Conservation (phyloP, 2,888 invertebrate species). For the Blastobasis adustella region DNA sequence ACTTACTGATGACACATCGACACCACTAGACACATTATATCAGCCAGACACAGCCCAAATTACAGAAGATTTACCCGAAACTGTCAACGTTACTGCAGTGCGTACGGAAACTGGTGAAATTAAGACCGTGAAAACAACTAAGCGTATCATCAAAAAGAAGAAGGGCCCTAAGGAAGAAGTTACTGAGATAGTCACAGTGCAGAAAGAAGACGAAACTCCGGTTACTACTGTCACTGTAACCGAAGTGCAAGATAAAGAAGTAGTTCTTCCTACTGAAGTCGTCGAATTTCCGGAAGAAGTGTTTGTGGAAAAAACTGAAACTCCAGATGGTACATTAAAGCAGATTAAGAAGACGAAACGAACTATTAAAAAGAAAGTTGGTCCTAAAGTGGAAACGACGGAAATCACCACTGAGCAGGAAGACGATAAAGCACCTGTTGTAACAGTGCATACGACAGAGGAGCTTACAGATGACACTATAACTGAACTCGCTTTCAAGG, state of each 20-base stretch:
- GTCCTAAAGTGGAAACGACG: slow-evolving; percentile 34
- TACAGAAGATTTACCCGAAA: slow-evolving; percentile 22
- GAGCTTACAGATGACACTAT: slow-evolving; percentile 12
- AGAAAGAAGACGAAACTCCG: slow-evolving; percentile 19
- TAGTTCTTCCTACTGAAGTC: neutral
- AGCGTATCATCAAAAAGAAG: neutral
- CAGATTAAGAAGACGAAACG: slow-evolving; percentile 28
- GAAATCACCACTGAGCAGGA: slow-evolving; percentile 34
- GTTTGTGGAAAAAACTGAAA: slow-evolving; percentile 12
- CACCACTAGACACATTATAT: slow-evolving; percentile 12
- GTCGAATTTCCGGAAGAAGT: neutral
- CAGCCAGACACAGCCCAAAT: slow-evolving; percentile 24
- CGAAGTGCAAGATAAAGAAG: slow-evolving; percentile 19
- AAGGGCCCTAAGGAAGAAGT: slow-evolving; percentile 15
- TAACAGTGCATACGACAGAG: slow-evolving; percentile 14
- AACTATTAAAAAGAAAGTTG: slow-evolving; percentile 31
- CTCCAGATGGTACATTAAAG: slow-evolving; percentile 20
- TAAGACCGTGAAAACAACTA: slow-evolving; percentile 17
- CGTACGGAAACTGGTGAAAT: slow-evolving; percentile 5
- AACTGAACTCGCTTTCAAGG: neutral
- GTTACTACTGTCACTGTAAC: slow-evolving; percentile 13
- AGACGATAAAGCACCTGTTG: slow-evolving; percentile 17
- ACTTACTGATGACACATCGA: slow-evolving; percentile 10
- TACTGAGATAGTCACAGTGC: slow-evolving; percentile 15
- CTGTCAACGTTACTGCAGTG: slow-evolving; percentile 23